phyloP scores from a whole-genome alignment of 2,113 vertebrate species.

The Microtus ochrogaster region DNA sequence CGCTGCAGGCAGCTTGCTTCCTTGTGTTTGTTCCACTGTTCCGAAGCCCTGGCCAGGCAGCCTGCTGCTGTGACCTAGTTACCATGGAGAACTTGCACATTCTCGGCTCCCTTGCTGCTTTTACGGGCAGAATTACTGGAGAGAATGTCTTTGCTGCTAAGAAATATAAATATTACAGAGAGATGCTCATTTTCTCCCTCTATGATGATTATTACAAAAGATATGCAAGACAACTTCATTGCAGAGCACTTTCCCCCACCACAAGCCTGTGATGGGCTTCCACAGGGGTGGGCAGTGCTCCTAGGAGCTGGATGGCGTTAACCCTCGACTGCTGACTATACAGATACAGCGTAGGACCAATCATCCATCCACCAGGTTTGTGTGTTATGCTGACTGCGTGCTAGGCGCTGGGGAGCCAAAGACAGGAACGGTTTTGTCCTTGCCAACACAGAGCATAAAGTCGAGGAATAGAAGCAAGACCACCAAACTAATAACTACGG shows the following conservation, averaged over 20 bases:
- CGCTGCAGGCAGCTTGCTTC: slow-evolving; percentile 35
- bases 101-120: slow-evolving; percentile 76
- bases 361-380: background rate
- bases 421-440: background rate
- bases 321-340: background rate
- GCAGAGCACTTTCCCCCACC: slow-evolving; percentile 64
- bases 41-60: slow-evolving; percentile 55
- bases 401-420: background rate
- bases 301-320: background rate
- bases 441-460: slow-evolving; percentile 12
- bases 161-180: slow-evolving; percentile 81
- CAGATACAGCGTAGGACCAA: background rate
- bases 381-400: background rate
- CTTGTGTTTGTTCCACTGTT: slow-evolving; percentile 29
- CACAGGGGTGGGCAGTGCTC: background rate
- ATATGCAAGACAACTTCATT: slow-evolving; percentile 78
- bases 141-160: slow-evolving; percentile 80
- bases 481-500: background rate
- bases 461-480: background rate
- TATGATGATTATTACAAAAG: slow-evolving; percentile 78
- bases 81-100: slow-evolving; percentile 78
- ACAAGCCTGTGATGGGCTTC: slow-evolving; percentile 48
- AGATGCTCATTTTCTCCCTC: slow-evolving; percentile 79
- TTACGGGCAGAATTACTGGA: slow-evolving; percentile 76
- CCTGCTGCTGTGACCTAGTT: slow-evolving; percentile 80